phyloP scores from a whole-genome alignment of 64 coral and sea anemone genomes.

The Platygyra sinensis region DNA sequence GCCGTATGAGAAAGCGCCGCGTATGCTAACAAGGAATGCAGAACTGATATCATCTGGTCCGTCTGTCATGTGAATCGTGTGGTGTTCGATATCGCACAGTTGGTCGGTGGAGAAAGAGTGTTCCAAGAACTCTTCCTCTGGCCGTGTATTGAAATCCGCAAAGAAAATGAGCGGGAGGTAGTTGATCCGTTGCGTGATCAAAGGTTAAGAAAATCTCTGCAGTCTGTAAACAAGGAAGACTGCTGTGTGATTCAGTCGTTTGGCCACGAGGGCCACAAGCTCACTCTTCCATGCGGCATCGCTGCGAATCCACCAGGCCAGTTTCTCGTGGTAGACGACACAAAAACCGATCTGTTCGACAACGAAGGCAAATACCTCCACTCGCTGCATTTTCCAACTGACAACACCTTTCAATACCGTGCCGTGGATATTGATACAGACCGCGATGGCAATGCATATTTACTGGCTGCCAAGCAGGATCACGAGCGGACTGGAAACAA shows the following conservation, averaged over 20 bases:
- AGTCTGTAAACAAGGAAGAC: background rate
- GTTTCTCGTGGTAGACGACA: background rate
- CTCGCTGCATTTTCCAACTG: background rate
- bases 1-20: background rate
- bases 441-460: background rate
- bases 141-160: background rate
- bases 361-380: background rate
- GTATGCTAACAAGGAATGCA: background rate
- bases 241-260: background rate
- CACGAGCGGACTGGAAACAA: background rate
- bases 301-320: background rate
- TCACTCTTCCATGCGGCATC: background rate
- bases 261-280: background rate
- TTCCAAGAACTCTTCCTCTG: background rate
- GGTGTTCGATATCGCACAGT: background rate
- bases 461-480: background rate
- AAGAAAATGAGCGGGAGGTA: background rate
- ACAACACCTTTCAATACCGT: background rate
- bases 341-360: background rate
- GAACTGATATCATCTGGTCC: background rate
- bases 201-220: background rate
- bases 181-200: conserved; percentile 6
- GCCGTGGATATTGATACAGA: background rate
- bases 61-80: conserved; percentile 5
- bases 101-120: background rate